Conservation (phyloP, 2,113 vertebrate species). For the Hirundichthys speculiger region DNA sequence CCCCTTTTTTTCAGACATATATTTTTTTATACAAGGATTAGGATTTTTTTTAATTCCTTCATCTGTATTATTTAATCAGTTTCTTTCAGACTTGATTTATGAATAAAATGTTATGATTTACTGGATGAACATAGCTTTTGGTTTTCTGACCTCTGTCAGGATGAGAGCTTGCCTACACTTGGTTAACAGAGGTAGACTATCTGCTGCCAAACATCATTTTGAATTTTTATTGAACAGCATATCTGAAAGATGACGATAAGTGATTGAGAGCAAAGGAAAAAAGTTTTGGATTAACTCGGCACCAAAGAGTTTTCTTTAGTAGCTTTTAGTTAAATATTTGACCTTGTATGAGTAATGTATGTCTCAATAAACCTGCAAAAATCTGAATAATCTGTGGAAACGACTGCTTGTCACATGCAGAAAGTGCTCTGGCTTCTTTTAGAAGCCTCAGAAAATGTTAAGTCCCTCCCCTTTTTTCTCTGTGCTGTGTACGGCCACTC, state of each 20-base stretch:
- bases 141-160: constrained; percentile 59
- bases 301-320: constrained; percentile 33
- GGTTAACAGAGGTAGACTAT: constrained; percentile 47
- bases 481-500: too few species aligned
- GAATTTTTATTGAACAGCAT: constrained; percentile 20
- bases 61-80: constrained; percentile 35
- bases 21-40: too few species aligned
- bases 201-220: constrained; percentile 51
- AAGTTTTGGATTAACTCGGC: constrained; percentile 65
- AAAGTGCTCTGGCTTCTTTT: constrained; percentile 15
- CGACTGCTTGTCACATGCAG: not conserved
- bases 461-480: too few species aligned
- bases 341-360: constrained; percentile 43
- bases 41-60: too few species aligned
- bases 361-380: constrained; percentile 57
- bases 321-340: constrained; percentile 50
- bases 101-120: constrained; percentile 60
- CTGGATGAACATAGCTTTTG: constrained; percentile 60
- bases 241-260: constrained; percentile 50
- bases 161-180: constrained; percentile 37
- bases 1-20: too few species aligned
- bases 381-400: constrained; percentile 21
- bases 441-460: too few species aligned
- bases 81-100: constrained; percentile 63
- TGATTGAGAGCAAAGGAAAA: constrained; percentile 57